These are phyloP conservation scores for Todiramphus saurophagus DNA, from an alignment of 2,113 vertebrate species.

Conservation along the genomic window DNA sequence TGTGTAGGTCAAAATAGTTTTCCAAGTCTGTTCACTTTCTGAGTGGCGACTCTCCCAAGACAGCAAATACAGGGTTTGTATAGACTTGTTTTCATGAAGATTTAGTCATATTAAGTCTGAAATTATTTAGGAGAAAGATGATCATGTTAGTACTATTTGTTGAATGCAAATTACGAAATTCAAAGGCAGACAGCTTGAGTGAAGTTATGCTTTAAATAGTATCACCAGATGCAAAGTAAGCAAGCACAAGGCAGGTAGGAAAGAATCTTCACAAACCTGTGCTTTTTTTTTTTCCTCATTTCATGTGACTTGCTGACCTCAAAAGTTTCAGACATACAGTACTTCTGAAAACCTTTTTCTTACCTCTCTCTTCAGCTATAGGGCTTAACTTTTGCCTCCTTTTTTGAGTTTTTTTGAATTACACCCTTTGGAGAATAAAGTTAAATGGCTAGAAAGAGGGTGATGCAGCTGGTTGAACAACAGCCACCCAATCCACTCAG, in stretches of 20 bases:
- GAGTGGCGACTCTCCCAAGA: background rate
- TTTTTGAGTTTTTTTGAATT: background rate
- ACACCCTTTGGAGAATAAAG: background rate
- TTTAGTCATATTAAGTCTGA: background rate
- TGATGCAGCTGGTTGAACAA: background rate
- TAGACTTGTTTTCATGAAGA: slow-evolving; percentile 16
- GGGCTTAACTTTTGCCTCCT: background rate
- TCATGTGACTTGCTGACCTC: background rate
- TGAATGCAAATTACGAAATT: background rate
- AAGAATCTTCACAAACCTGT: background rate
- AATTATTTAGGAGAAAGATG: background rate
- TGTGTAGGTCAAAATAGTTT: slow-evolving; percentile 32
- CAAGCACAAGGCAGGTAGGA: background rate
- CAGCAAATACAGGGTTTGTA: background rate
- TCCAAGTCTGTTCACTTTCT: slow-evolving; percentile 10
- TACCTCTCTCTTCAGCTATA: background rate
- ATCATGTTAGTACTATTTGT: background rate
- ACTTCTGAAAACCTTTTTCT: background rate
- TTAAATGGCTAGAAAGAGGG: background rate
- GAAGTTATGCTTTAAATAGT: background rate
- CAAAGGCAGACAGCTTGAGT: background rate
- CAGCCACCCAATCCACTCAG: background rate
- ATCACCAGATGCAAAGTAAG: background rate
- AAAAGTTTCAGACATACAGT: background rate
- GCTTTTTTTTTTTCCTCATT: background rate